Evolutionary conservation across 1,140 invertebrate genomes (phyloP).

Genomic region (Zophobas atratus): DNA sequence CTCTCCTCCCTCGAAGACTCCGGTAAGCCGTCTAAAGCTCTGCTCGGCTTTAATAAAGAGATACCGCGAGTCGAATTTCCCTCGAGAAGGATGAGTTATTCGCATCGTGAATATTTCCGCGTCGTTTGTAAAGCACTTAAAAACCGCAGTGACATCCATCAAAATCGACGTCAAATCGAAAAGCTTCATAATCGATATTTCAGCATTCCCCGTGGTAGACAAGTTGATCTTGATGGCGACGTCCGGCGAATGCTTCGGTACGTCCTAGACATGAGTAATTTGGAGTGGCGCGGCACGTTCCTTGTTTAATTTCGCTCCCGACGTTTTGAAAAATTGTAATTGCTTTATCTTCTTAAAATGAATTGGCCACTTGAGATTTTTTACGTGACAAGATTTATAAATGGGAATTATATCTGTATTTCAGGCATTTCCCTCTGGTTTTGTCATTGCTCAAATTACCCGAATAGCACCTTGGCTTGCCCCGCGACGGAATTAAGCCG

Average conservation of each 20-base stretch:
- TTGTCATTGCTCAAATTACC: constrained; percentile 40
- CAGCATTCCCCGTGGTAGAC: constrained; percentile 10
- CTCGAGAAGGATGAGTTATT: constrained; percentile 14
- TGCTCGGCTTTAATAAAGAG: no score
- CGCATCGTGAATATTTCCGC: constrained; percentile 7
- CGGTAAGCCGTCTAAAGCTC: no score
- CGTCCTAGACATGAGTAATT: constrained; percentile 41
- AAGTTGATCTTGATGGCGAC: constrained; percentile 30
- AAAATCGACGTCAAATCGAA: constrained; percentile 11
- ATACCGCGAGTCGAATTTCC: constrained; percentile 10
- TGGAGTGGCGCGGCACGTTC: constrained; percentile 52
- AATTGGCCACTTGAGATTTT: constrained; percentile 62
- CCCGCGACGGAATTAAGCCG: neutral
- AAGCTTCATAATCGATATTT: constrained; percentile 32
- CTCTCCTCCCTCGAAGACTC: no score
- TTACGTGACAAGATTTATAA: constrained; percentile 59
- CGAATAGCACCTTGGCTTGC: constrained; percentile 17
- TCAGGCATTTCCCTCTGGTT: constrained; percentile 30
- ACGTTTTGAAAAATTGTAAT: constrained; percentile 65
- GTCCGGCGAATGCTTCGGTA: constrained; percentile 7
- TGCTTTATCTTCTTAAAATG: constrained; percentile 62
- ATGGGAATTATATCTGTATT: constrained; percentile 45
- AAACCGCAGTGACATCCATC: constrained; percentile 23
- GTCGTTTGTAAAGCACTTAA: constrained; percentile 20
- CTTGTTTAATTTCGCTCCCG: constrained; percentile 60